These are phyloP conservation scores for Heliconius sara DNA, from an alignment of 2,888 invertebrate genomes.

Conservation along the genomic window DNA sequence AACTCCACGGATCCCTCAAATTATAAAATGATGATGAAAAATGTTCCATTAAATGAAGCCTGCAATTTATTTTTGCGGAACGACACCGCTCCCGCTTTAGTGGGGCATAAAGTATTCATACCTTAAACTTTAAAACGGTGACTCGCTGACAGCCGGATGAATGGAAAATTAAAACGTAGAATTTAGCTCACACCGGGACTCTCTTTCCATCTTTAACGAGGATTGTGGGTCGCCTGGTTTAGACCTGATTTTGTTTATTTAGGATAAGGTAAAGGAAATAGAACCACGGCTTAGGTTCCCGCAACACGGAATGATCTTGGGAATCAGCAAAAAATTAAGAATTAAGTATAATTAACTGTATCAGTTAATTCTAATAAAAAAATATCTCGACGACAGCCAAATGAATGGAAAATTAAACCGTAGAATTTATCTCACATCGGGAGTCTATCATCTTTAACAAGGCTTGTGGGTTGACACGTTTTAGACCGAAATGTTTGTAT, in stretches of 20 bases:
- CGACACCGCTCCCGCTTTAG: conserved; percentile 42
- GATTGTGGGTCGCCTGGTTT: conserved; percentile 34
- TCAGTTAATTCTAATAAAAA: conserved; percentile 29
- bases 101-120: conserved; percentile 47
- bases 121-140: conserved; percentile 47
- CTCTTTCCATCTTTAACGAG: neutral
- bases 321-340: too few relatives aligned
- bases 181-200: conserved; percentile 41
- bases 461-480: conserved; percentile 33
- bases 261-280: conserved; percentile 42
- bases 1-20: conserved; percentile 40
- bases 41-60: conserved; percentile 46
- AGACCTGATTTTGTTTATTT: conserved; percentile 52
- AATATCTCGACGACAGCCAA: conserved; percentile 43
- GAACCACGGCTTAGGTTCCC: neutral
- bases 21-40: conserved; percentile 48
- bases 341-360: too few relatives aligned
- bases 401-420: conserved; percentile 48
- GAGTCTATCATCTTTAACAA: conserved; percentile 4
- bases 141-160: conserved; percentile 47
- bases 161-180: conserved; percentile 48
- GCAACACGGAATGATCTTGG: too few relatives aligned
- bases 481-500: conserved; percentile 50
- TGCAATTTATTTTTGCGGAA: conserved; percentile 44
- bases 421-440: conserved; percentile 41